These are phyloP conservation scores for Neomorphus geoffroyi DNA, from an alignment of 2,797 vertebrate genomes.

Conservation along the genomic window DNA sequence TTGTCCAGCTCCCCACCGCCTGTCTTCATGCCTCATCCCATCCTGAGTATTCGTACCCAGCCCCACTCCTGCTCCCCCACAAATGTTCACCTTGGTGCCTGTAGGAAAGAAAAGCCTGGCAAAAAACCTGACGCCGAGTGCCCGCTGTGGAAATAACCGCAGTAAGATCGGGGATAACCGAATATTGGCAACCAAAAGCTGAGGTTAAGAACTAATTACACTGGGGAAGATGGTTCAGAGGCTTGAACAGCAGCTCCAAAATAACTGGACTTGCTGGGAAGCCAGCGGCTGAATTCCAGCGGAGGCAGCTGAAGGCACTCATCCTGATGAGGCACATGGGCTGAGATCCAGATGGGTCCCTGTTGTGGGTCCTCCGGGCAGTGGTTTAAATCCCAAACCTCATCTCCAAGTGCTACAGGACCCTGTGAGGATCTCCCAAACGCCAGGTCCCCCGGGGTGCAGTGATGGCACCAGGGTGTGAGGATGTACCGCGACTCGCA, in stretches of 20 bases:
- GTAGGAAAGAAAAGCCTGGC: not conserved
- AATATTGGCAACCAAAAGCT: not conserved
- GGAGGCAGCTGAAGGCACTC: not conserved
- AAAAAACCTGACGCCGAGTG: accelerated
- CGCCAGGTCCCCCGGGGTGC: not conserved
- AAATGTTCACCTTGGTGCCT: not conserved
- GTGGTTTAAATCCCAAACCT: too few relatives aligned
- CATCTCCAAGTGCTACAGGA: not conserved
- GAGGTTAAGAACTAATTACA: not conserved
- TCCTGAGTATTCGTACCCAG: not conserved
- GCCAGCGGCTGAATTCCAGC: not conserved
- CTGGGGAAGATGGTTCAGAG: not conserved
- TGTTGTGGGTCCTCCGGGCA: not conserved
- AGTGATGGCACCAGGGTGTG: accelerated
- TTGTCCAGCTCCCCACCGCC: not conserved
- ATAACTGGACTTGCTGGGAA: not conserved
- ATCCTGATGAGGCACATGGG: not conserved
- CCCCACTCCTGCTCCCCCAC: not conserved
- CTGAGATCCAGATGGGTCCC: not conserved
- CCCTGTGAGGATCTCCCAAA: not conserved
- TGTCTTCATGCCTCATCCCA: not conserved
- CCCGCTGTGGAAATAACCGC: not conserved
- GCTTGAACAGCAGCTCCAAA: not conserved
- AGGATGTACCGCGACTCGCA: accelerated
- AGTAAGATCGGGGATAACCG: not conserved